Percentiles rank a stretch among this genome's conserved stretches.
Conservation (phyloP, 2,888 invertebrate genomes). For the Colletes collaris region DNA sequence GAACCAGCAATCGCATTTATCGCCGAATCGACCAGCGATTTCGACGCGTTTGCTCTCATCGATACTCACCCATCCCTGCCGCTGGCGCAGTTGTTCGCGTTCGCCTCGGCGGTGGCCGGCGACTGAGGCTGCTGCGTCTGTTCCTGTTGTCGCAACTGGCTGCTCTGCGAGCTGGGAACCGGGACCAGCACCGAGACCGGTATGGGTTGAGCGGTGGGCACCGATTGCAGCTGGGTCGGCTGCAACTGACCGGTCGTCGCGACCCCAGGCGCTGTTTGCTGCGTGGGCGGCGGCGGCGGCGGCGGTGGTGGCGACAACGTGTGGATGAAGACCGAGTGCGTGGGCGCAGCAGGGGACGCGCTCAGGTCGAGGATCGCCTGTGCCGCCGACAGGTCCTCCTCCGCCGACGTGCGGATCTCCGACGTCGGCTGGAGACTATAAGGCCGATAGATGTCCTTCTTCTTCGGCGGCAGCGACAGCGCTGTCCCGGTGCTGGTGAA, state of each 20-base stretch:
- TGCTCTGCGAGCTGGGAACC: constrained; percentile 71
- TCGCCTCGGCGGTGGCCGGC: constrained; percentile 76
- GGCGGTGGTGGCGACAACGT: constrained; percentile 86
- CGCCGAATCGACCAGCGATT: background rate
- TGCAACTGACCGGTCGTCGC: constrained; percentile 38
- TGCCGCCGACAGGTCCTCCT: constrained; percentile 93
- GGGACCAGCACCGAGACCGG: constrained; percentile 79
- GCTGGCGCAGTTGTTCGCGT: constrained; percentile 62
- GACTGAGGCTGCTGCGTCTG: constrained; percentile 76
- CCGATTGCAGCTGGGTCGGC: constrained; percentile 59
- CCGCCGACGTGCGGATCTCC: constrained; percentile 87
- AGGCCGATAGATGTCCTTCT: constrained; percentile 95
- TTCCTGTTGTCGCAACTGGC: constrained; percentile 64
- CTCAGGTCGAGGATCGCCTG: constrained; percentile 95
- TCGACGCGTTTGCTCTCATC: background rate
- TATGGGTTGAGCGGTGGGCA: constrained; percentile 71
- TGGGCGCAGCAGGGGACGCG: constrained; percentile 89
- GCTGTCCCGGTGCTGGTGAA: constrained; percentile 94
- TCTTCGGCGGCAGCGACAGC: constrained; percentile 93
- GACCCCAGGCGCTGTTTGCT: constrained; percentile 27
- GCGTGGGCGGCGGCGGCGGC: constrained; percentile 73
- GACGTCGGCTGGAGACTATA: constrained; percentile 86
- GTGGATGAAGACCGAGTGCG: constrained; percentile 80
- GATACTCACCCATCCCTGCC: constrained; percentile 67
- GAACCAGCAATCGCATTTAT: background rate